These are phyloP conservation scores for Drosophila dunni DNA, from an alignment of 1,140 invertebrate genomes.

Conservation along the genomic window DNA sequence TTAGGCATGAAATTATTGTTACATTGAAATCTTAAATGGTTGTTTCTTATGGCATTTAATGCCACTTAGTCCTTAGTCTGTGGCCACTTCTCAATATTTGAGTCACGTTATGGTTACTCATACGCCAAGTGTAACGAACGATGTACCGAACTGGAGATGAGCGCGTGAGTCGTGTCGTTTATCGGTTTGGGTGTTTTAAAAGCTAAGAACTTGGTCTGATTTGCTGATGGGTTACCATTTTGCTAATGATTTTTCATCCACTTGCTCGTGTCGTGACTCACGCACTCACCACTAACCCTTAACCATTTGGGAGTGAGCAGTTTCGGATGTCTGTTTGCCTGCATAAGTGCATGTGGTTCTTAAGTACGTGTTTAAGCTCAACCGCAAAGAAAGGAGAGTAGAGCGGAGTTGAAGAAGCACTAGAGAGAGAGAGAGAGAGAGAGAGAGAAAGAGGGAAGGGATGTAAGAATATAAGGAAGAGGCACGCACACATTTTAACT, in stretches of 20 bases:
- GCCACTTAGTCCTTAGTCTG: slow-evolving; percentile 57
- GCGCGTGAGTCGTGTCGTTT: too few species aligned
- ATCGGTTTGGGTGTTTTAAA: too few species aligned
- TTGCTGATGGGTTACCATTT: too few species aligned
- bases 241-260: too few species aligned
- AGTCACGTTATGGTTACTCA: slow-evolving; percentile 76
- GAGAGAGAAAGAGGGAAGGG: too few species aligned
- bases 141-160: neutral
- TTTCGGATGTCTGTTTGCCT: slow-evolving; percentile 30
- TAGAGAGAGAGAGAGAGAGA: neutral
- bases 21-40: slow-evolving; percentile 70
- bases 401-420: too few species aligned
- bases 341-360: slow-evolving; percentile 59
- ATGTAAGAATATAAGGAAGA: neutral
- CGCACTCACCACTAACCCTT: too few species aligned
- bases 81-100: slow-evolving; percentile 57
- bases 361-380: slow-evolving; percentile 72
- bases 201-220: too few species aligned
- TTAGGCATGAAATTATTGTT: slow-evolving; percentile 59
- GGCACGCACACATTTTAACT: slow-evolving; percentile 33
- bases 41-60: slow-evolving; percentile 76
- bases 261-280: too few species aligned
- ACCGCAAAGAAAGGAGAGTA: slow-evolving; percentile 2
- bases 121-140: slow-evolving; percentile 48
- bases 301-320: neutral